These are phyloP conservation scores for Nixonia krombeini DNA, from an alignment of 1,140 invertebrate genomes.

Conservation along the genomic window DNA sequence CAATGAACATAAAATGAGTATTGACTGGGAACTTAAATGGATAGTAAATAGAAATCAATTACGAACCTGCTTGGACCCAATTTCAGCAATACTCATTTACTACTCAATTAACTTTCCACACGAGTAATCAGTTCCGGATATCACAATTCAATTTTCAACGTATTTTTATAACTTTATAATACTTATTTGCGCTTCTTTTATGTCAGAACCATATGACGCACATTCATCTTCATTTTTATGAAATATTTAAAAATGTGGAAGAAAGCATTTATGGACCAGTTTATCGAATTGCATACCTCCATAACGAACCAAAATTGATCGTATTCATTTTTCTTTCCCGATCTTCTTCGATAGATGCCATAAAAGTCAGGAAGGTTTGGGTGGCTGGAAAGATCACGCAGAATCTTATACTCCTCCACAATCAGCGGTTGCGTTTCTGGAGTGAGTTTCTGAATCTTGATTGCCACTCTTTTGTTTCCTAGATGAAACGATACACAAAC, in stretches of 20 bases:
- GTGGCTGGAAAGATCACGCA: slow-evolving; percentile 83
- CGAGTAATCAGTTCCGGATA: too few species aligned
- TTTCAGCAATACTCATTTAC: too few species aligned
- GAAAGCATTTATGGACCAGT: background rate
- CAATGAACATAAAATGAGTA: too few species aligned
- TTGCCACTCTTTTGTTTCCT: slow-evolving; percentile 80
- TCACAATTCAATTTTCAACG: too few species aligned
- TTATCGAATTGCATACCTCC: slow-evolving; percentile 80
- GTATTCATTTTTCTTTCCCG: slow-evolving; percentile 71
- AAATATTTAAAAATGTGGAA: background rate
- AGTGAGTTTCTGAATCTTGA: slow-evolving; percentile 85
- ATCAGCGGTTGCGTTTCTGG: slow-evolving; percentile 80
- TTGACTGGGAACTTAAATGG: too few species aligned
- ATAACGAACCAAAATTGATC: slow-evolving; percentile 92
- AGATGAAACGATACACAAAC: slow-evolving; percentile 19
- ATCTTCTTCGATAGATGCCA: slow-evolving; percentile 82
- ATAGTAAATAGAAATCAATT: too few species aligned
- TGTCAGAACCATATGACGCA: too few species aligned
- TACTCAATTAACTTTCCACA: too few species aligned
- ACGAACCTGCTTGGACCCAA: too few species aligned
- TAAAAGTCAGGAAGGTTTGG: slow-evolving; percentile 88
- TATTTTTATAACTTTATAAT: too few species aligned
- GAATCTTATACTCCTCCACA: slow-evolving; percentile 87
- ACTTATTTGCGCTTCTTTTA: too few species aligned
- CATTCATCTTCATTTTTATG: too few species aligned